These are phyloP conservation scores for Gonatopus flavifemur DNA, from an alignment of 1,140 invertebrate genomes.

Conservation along the genomic window DNA sequence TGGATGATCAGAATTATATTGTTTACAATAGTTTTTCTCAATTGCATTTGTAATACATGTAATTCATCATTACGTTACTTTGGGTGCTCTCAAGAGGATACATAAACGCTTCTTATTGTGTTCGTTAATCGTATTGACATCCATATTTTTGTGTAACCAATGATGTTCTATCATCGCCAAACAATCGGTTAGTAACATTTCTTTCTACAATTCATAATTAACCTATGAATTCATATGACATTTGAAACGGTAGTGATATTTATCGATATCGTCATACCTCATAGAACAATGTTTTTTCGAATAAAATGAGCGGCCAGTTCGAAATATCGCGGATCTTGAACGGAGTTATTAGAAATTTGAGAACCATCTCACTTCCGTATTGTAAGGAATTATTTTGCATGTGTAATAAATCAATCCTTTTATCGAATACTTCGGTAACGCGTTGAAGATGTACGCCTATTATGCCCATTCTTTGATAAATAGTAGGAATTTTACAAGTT, in stretches of 20 bases:
- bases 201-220: conserved; percentile 12
- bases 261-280: conserved; percentile 1
- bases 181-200: conserved; percentile 24
- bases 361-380: background rate
- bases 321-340: conserved; percentile 8
- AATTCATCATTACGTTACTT: too few species aligned
- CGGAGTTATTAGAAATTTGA: conserved; percentile 10
- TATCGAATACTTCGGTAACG: conserved; percentile 18
- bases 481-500: background rate
- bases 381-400: background rate
- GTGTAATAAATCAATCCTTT: conserved; percentile 7
- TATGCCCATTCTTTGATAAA: conserved; percentile 11
- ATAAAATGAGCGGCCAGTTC: conserved; percentile 22
- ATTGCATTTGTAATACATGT: too few species aligned
- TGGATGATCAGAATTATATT: too few species aligned
- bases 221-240: too few species aligned
- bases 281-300: conserved; percentile 11
- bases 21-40: too few species aligned
- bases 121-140: too few species aligned
- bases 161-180: conserved; percentile 18
- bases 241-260: too few species aligned
- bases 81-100: too few species aligned
- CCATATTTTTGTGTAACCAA: conserved; percentile 15
- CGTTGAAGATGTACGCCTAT: conserved; percentile 11
- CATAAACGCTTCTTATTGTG: too few species aligned